A percentile compares a stretch with the other conserved stretches of the same genome.
Evolutionary conservation across 2,113 vertebrate genomes (phyloP).

Genomic region (Gavia stellata): DNA sequence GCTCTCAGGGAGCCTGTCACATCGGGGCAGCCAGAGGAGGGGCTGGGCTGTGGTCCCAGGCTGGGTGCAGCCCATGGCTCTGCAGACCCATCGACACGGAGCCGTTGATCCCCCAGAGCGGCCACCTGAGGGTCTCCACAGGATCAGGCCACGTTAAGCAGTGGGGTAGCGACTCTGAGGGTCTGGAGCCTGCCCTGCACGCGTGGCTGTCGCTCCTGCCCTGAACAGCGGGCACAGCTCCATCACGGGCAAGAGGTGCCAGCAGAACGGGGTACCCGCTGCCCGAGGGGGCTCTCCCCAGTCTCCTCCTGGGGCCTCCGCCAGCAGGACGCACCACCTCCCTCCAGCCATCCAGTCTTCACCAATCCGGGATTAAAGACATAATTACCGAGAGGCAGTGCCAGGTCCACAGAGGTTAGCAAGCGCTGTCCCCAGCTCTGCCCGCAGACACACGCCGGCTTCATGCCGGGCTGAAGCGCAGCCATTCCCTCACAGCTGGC

Average conservation of each 20-base stretch:
- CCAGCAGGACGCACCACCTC: background rate
- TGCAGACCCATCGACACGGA: background rate
- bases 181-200: background rate
- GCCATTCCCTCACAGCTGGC: background rate
- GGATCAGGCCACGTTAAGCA: background rate
- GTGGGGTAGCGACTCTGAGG: fast-evolving
- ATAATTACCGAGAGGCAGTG: background rate
- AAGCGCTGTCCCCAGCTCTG: background rate
- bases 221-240: background rate
- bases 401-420: background rate
- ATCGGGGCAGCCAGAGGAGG: background rate
- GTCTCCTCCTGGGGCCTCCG: background rate
- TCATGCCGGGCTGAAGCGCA: fast-evolving
- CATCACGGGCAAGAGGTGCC: background rate
- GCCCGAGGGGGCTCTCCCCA: background rate
- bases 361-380: background rate
- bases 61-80: background rate
- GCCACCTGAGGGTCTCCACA: background rate
- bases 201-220: background rate
- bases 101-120: background rate
- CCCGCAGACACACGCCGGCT: background rate
- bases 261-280: fast-evolving
- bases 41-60: background rate
- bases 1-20: background rate
- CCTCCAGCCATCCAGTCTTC: background rate